Percentiles rank a stretch among this genome's conserved stretches.
These are phyloP conservation scores for Phyllostomus discolor DNA, from an alignment of 2,113 vertebrate genomes.

Conservation along the genomic window DNA sequence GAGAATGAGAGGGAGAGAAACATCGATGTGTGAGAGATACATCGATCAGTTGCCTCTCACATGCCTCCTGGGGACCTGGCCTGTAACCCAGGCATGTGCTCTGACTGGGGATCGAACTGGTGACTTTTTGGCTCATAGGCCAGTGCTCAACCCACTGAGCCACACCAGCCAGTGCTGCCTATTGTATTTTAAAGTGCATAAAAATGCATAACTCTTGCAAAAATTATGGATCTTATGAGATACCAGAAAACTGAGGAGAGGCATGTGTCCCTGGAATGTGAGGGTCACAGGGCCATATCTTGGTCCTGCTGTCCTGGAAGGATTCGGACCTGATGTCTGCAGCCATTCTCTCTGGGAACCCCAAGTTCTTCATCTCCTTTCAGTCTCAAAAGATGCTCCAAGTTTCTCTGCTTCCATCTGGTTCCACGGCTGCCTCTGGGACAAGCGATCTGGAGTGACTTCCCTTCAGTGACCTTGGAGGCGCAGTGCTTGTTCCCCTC, in stretches of 20 bases:
- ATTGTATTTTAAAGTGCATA: background rate
- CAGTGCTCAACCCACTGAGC: too few species aligned
- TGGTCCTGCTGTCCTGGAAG: background rate
- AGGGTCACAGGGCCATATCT: background rate
- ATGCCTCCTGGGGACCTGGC: too few species aligned
- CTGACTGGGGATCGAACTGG: too few species aligned
- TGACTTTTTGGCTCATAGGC: too few species aligned
- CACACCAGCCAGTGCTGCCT: too few species aligned
- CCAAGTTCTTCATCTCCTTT: background rate
- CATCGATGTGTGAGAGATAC: too few species aligned
- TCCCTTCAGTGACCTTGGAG: background rate
- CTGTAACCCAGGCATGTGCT: too few species aligned
- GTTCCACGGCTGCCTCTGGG: background rate
- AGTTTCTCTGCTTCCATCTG: background rate
- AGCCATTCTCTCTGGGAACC: background rate
- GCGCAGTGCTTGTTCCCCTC: background rate
- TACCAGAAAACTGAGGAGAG: background rate
- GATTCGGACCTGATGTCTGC: background rate
- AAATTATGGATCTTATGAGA: background rate
- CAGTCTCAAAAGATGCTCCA: background rate
- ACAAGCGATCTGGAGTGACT: background rate
- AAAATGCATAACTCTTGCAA: background rate
- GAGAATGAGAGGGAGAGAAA: too few species aligned
- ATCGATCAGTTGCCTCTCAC: too few species aligned
- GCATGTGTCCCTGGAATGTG: background rate